A percentile compares a stretch with the other conserved stretches of the same genome.
These are phyloP conservation scores for Calliopsis andreniformis DNA, from an alignment of 1,140 invertebrate genomes.

Conservation along the genomic window DNA sequence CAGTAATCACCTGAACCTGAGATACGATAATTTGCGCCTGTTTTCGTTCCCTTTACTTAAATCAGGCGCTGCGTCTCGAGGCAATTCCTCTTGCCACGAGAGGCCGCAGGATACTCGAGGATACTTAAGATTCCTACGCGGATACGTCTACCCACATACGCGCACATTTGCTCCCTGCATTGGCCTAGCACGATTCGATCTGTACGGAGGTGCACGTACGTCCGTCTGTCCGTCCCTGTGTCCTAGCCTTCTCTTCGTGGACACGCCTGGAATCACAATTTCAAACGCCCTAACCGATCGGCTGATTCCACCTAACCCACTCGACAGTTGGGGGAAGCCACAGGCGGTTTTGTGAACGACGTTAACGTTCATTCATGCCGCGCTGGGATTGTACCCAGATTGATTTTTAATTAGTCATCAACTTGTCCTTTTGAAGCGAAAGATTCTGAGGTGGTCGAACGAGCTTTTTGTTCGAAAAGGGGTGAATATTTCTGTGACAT, in stretches of 20 bases:
- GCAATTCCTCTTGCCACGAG: neutral
- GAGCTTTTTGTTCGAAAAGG: too few relatives aligned
- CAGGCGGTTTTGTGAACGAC: neutral
- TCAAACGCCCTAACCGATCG: slow-evolving; percentile 59
- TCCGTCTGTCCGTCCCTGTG: slow-evolving; percentile 37
- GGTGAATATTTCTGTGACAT: too few relatives aligned
- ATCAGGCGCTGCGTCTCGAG: neutral
- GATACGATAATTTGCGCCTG: neutral
- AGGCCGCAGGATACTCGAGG: slow-evolving; percentile 53
- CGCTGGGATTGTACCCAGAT: neutral
- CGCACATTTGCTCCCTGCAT: slow-evolving; percentile 60
- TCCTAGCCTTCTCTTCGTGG: slow-evolving; percentile 61
- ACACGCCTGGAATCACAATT: slow-evolving; percentile 76
- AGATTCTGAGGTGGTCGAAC: too few relatives aligned
- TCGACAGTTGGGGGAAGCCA: neutral
- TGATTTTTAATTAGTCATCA: neutral
- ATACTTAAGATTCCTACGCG: slow-evolving; percentile 69
- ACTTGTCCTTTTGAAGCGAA: too few relatives aligned
- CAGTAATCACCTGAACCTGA: neutral
- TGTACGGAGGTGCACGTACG: slow-evolving; percentile 56
- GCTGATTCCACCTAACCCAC: slow-evolving; percentile 7
- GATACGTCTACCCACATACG: slow-evolving; percentile 68
- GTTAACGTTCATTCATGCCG: neutral
- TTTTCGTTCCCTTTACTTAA: neutral
- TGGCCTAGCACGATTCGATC: slow-evolving; percentile 59